These are phyloP conservation scores for Halocynthia aurantium DNA, from an alignment of 23 tunicate genomes.

Conservation along the genomic window DNA sequence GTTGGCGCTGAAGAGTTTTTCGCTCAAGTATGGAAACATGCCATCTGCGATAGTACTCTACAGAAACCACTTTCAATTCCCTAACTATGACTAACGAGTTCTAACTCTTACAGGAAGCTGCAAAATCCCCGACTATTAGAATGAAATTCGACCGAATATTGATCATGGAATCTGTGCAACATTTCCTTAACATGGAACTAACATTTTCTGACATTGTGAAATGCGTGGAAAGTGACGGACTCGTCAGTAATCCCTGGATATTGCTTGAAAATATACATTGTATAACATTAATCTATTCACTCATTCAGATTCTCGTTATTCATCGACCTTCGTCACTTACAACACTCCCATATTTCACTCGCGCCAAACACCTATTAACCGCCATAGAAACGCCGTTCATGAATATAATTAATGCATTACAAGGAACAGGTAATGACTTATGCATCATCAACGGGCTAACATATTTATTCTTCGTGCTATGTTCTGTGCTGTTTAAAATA, in stretches of 20 bases:
- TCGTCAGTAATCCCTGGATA: constrained; percentile 20
- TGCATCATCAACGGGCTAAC: not conserved
- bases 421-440: constrained; percentile 38
- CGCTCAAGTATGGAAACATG: constrained; percentile 52
- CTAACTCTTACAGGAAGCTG: constrained; percentile 23
- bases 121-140: constrained; percentile 21
- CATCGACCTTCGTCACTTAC: constrained; percentile 65
- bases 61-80: not conserved
- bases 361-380: constrained; percentile 34
- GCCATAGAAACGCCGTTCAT: constrained; percentile 69
- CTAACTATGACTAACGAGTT: too few relatives aligned
- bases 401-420: constrained; percentile 61
- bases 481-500: not conserved
- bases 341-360: constrained; percentile 65
- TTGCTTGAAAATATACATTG: not conserved
- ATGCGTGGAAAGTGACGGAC: constrained; percentile 49
- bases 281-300: not conserved
- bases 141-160: constrained; percentile 66
- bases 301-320: constrained; percentile 49
- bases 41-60: not conserved
- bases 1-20: constrained; percentile 85
- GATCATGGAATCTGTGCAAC: constrained; percentile 43
- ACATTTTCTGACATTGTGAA: constrained; percentile 38
- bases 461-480: not conserved
- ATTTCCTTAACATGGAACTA: constrained; percentile 47